Conservation (phyloP, 2,113 vertebrate species). For the Charina bottae region DNA sequence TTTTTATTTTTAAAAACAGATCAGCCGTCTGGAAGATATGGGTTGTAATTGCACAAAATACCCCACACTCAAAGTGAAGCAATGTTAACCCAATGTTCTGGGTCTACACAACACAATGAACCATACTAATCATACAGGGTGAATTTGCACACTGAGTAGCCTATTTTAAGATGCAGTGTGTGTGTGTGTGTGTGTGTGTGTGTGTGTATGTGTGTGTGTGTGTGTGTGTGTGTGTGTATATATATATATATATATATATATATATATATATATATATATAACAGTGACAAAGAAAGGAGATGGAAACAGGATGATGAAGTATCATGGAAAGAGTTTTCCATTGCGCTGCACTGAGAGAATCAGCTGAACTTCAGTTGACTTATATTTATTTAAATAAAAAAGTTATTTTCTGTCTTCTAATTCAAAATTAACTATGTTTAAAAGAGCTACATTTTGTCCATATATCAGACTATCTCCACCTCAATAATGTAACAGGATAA, state of each 20-base stretch:
- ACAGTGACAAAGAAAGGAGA: neutral
- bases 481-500: neutral
- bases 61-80: neutral
- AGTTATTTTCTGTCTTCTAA: conserved; percentile 29
- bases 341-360: neutral
- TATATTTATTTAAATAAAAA: conserved; percentile 29
- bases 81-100: neutral
- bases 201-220: too few species aligned
- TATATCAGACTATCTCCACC: neutral
- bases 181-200: too few species aligned
- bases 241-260: too few species aligned
- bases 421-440: neutral
- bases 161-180: too few species aligned
- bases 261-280: neutral
- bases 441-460: neutral
- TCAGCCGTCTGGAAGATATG: neutral
- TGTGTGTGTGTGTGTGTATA: too few species aligned
- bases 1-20: neutral
- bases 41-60: neutral
- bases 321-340: neutral
- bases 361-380: neutral
- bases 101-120: neutral
- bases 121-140: neutral
- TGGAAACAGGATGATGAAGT: neutral
- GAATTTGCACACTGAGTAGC: neutral